A percentile compares a stretch with the other conserved stretches of the same genome.
Conservation (phyloP, 2,888 invertebrate species). For the Drosophila niveifrons region DNA sequence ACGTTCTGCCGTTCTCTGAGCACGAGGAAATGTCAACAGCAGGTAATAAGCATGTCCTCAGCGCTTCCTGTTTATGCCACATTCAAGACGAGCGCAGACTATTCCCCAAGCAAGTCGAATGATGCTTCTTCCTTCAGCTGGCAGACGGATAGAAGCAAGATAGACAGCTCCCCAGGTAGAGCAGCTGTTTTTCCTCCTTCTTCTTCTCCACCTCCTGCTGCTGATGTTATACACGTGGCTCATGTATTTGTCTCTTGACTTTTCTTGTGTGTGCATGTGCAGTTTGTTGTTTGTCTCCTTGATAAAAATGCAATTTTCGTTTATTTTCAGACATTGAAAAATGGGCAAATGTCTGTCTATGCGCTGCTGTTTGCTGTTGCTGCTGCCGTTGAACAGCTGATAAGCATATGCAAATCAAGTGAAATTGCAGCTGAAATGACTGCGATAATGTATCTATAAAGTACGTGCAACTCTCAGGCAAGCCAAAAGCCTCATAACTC, state of each 20-base stretch:
- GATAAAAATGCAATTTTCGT: constrained; percentile 47
- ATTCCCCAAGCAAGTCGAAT: constrained; percentile 41
- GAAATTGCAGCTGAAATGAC: constrained; percentile 13
- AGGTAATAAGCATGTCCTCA: constrained; percentile 69
- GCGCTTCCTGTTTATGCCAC: constrained; percentile 56
- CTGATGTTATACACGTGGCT: neutral
- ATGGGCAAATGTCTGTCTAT: constrained; percentile 17
- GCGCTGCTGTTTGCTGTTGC: neutral
- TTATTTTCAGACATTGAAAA: constrained; percentile 21
- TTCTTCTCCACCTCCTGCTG: neutral
- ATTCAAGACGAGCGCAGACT: constrained; percentile 13
- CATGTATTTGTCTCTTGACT: constrained; percentile 26
- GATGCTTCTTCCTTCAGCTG: constrained; percentile 4
- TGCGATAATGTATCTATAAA: constrained; percentile 19
- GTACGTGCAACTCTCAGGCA: constrained; percentile 26
- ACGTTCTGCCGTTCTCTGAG: constrained; percentile 43
- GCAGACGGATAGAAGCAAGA: neutral
- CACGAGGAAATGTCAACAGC: constrained; percentile 67
- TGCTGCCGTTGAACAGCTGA: constrained; percentile 21
- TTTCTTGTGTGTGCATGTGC: constrained; percentile 45
- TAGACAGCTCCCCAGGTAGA: constrained; percentile 14
- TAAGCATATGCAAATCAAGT: constrained; percentile 63
- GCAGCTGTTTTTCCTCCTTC: neutral
- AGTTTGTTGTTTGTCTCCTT: constrained; percentile 37
- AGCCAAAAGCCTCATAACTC: constrained; percentile 51